These are phyloP conservation scores for Adelognathus sp. DNA, from an alignment of 2,888 invertebrate genomes.

Conservation along the genomic window DNA sequence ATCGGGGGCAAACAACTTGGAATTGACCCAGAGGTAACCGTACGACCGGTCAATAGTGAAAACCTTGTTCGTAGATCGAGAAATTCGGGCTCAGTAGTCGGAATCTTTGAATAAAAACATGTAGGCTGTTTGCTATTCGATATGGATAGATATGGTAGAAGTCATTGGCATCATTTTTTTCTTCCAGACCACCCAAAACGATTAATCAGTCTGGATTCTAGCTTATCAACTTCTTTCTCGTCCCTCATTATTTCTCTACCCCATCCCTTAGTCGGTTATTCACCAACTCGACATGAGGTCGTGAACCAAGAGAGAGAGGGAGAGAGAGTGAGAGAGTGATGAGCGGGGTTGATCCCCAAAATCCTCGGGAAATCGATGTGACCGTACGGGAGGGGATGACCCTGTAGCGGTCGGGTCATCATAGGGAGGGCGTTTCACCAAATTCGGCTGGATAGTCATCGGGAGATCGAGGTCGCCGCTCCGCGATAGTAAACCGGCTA, in stretches of 20 bases:
- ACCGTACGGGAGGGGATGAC: background rate
- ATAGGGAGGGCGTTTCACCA: background rate
- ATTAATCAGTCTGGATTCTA: conserved; percentile 11
- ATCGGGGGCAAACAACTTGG: background rate
- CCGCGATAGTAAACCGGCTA: background rate
- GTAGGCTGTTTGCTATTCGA: too few species aligned
- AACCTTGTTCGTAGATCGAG: too few species aligned
- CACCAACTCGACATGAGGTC: background rate
- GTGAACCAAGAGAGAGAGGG: background rate
- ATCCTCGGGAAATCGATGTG: background rate
- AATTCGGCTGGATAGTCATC: conserved; percentile 7
- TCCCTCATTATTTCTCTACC: background rate
- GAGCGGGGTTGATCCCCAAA: background rate
- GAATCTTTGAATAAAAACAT: too few species aligned
- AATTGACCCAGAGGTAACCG: background rate
- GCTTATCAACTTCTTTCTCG: conserved; percentile 14
- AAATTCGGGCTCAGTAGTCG: too few species aligned
- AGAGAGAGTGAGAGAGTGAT: background rate
- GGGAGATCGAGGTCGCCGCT: conserved; percentile 8
- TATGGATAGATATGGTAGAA: too few species aligned
- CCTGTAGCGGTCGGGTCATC: conserved; percentile 1
- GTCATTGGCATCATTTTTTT: too few species aligned
- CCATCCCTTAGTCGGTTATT: background rate
- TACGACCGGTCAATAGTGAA: too few species aligned
- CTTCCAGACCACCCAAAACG: background rate